A percentile compares a stretch with the other conserved stretches of the same genome.
Evolutionary conservation across 2,888 invertebrate genomes (phyloP).

Genomic region (Hipparchia semele): DNA sequence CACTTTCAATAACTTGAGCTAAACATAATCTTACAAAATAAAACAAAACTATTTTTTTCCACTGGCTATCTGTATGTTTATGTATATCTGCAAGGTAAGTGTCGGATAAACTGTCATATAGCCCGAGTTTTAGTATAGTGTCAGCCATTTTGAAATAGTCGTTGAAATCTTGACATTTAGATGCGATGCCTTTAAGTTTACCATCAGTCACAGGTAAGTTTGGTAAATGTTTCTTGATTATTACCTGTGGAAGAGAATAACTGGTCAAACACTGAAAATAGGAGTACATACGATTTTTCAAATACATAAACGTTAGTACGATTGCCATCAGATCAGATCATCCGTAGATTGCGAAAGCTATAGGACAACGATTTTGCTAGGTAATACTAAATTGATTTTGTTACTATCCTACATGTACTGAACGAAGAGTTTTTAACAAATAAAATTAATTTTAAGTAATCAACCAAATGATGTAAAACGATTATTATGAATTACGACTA

Average conservation of each 20-base stretch:
- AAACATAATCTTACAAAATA: conserved; percentile 89
- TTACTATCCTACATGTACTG: too few relatives aligned
- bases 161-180: conserved; percentile 84
- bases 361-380: too few relatives aligned
- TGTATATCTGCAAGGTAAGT: conserved; percentile 52
- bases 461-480: too few relatives aligned
- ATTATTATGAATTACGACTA: too few relatives aligned
- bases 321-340: too few relatives aligned
- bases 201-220: conserved; percentile 59
- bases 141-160: conserved; percentile 88
- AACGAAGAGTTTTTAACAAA: too few relatives aligned
- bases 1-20: conserved; percentile 91
- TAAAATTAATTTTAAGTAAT: too few relatives aligned
- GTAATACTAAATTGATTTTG: too few relatives aligned
- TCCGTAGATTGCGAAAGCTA: too few relatives aligned
- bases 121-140: conserved; percentile 81
- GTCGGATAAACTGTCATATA: conserved; percentile 65
- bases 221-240: conserved; percentile 62
- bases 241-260: conserved; percentile 57
- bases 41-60: conserved; percentile 87
- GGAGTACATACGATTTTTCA: too few relatives aligned
- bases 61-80: conserved; percentile 57
- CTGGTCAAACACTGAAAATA: too few relatives aligned
- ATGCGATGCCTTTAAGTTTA: conserved; percentile 85
- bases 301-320: too few relatives aligned